Evolutionary conservation across 1,140 invertebrate species (phyloP), one percentile per base, ranked within the genome.

Genomic region (Carposina sasakii): DNA sequence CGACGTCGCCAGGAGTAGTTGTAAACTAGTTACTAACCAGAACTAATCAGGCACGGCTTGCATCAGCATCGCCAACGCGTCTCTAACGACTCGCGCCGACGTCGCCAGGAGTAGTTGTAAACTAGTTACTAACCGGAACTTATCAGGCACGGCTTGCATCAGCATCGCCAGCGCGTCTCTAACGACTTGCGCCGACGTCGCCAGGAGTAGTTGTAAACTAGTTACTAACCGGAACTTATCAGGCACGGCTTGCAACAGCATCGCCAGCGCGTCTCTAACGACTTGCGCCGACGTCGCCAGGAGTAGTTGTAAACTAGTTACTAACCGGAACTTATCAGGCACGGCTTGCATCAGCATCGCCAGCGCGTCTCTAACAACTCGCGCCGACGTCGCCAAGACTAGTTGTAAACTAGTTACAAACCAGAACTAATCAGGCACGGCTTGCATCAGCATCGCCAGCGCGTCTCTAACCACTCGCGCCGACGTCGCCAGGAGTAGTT

Each of bases 221-320:
- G n/a, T n/a, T n/a, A 41, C 47, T 12, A 24, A 82, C 81, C 72
- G 67, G 50, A 94, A 79, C 47, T 85, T 76, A 3, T 66, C 65
- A 2, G 93, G 94, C 60, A 91, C 89, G 52, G 90, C 93, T 82
- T 96, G 94, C 88, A 96, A 89, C 17, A 97, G 82, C 51, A 96
- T 90, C 45, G 85, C 77, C 6, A 94, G 60, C 1, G 93, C 91
- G 72, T 97, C 94, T 23, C 87, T 83, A 22, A 95, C 87, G 17
- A 97, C 91, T 41, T 86, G 87, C 43, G 92, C 76, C 0, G 94
- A 96, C 16, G 94, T 96, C 61, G 90, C 83, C 53, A 97, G 87
- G 20, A 97, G 94, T 54, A 97, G 86, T 10, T n/a, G n/a, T n/a
- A n/a, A n/a, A n/a, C n/a, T n/a, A n/a, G n/a, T n/a, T n/a, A 41